Base-by-base conservation (phyloP, 1,140 invertebrate species). In the Drosophila littoralis region DNA sequence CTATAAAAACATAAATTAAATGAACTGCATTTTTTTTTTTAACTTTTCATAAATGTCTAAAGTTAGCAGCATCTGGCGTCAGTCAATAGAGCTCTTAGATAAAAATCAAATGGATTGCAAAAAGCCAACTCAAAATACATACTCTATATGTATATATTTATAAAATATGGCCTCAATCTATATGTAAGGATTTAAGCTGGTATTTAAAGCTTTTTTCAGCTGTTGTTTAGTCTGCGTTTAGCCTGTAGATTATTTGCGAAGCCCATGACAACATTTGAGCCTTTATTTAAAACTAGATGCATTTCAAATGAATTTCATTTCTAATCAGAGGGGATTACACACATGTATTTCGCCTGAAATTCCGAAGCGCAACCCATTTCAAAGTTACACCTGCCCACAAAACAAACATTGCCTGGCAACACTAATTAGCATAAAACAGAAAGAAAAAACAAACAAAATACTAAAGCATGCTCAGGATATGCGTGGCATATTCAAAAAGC, bases 401-500 rank as follows among this genome's bases (percentile, higher is more conserved):
- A 17, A 17, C 32, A 61, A 67, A 52, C 55, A 73, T 67, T 67
- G 54, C 38, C 70, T 13, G 64, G 50, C 67, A 70, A 63, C 58
- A 51, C 40, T 60, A 68, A 73, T 73, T 67, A 73, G 64, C 48
- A 68, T 60, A 73, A 59, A 66, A 35, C 42, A 55, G 50, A 51
- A 15, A 6, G 33, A 13, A 15, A 12, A n/a, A 12, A 8, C 15
- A 22, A 15, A 46, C 6, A 63, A 51, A 51, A 58, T 32, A n/a
- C 3, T 36, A 33, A 33, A 15, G 52, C 28, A 32, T 50, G 50
- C 32, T 73, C 60, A 28, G 38, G 15, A 46, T 54, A 64, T 51
- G 42, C 42, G 48, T 50, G 40, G 35, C 58, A 63, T 63, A 71
- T 65, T 4, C 60, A 71, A 65, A 46, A 65, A 50, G 51, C 15